phyloP scores from a whole-genome alignment of 1,140 invertebrate genomes.

The Hestina assimilis region DNA sequence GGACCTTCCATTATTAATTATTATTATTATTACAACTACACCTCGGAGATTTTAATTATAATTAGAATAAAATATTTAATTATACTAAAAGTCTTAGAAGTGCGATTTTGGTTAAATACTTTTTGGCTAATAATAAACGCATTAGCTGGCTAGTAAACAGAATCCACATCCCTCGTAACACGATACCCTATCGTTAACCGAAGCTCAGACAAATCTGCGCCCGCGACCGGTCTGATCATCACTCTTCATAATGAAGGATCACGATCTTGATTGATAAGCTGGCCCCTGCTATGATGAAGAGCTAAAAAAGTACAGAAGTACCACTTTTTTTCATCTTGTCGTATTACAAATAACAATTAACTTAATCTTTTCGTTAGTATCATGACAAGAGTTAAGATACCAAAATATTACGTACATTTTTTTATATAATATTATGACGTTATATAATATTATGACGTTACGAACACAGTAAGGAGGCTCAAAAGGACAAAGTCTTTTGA shows the following conservation, averaged over 20 bases:
- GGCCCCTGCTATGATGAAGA: conserved; percentile 45
- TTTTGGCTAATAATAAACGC: background rate
- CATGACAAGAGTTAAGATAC: too few relatives aligned
- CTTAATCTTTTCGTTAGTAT: background rate
- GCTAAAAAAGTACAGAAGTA: conserved; percentile 27
- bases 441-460: too few relatives aligned
- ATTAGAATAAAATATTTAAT: background rate
- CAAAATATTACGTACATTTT: too few relatives aligned
- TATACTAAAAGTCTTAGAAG: background rate
- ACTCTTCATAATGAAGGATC: conserved; percentile 75
- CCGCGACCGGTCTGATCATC: conserved; percentile 50
- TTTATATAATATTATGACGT: too few relatives aligned
- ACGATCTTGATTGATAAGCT: conserved; percentile 73
- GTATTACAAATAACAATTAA: background rate
- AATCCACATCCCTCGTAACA: conserved; percentile 28
- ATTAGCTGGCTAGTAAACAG: conserved; percentile 6
- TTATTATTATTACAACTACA: too few relatives aligned
- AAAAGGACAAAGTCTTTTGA: too few relatives aligned
- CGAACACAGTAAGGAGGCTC: too few relatives aligned
- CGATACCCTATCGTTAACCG: conserved; percentile 33
- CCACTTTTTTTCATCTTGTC: too few relatives aligned
- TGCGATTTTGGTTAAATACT: background rate
- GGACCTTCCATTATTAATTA: too few relatives aligned
- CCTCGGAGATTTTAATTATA: too few relatives aligned
- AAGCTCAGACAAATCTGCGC: conserved; percentile 70